Percentiles rank a stretch among this genome's conserved stretches.
Conservation (phyloP, 2,113 vertebrate genomes). For the Poeciliopsis occidentalis region DNA sequence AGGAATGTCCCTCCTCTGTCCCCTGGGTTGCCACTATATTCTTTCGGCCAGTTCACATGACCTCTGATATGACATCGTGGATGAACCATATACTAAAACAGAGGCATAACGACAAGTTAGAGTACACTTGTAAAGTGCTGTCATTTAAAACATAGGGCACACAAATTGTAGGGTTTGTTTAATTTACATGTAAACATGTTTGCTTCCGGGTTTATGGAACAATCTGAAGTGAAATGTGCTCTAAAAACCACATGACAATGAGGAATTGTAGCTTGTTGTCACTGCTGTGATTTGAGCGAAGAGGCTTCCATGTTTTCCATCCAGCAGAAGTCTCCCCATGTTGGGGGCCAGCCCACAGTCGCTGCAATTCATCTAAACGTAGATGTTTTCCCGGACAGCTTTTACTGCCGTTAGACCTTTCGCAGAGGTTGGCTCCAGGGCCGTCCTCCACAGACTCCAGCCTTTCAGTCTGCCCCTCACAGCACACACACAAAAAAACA, state of each 20-base stretch:
- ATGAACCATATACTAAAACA: conserved; percentile 24
- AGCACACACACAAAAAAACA: conserved; percentile 43
- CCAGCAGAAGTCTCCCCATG: conserved; percentile 43
- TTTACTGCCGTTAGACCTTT: conserved; percentile 57
- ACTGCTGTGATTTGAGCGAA: conserved; percentile 20
- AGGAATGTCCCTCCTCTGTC: conserved; percentile 66
- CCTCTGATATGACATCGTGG: conserved; percentile 44
- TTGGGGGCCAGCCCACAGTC: conserved; percentile 29
- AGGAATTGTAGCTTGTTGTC: conserved; percentile 22
- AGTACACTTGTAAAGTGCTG: conserved; percentile 6
- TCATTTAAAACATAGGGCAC: conserved; percentile 25
- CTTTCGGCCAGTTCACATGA: conserved; percentile 72
- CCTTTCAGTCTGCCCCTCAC: conserved; percentile 55
- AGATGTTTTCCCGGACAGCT: conserved; percentile 28
- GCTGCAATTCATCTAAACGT: conserved; percentile 35
- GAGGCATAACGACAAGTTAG: conserved; percentile 15
- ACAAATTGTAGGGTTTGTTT: conserved; percentile 17
- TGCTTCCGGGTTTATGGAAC: background rate
- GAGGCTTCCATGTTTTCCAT: conserved; percentile 14
- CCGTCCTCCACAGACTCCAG: conserved; percentile 37
- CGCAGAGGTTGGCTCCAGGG: conserved; percentile 34
- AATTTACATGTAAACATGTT: background rate
- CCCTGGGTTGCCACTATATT: conserved; percentile 55
- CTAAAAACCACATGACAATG: conserved; percentile 11
- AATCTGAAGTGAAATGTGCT: conserved; percentile 5